A percentile compares a stretch with the other conserved stretches of the same genome.
phyloP scores from a whole-genome alignment of 2,797 vertebrate genomes.

The Sebastes flavidus region DNA sequence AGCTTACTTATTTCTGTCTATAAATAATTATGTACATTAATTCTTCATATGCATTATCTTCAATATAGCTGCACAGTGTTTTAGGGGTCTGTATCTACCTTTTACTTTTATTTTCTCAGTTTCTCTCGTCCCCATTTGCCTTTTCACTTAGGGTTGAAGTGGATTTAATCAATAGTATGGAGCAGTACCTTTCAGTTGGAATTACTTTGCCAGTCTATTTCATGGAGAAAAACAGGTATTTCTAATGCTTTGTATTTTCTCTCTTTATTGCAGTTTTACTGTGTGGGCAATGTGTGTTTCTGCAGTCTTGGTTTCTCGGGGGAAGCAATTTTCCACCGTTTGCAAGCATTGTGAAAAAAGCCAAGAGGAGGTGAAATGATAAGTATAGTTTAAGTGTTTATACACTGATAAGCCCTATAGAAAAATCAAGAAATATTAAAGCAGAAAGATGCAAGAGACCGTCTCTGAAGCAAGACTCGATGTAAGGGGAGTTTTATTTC shows the following conservation, averaged over 20 bases:
- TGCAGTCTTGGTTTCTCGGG: background rate
- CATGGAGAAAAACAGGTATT: background rate
- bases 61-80: background rate
- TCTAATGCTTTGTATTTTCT: constrained; percentile 25
- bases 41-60: background rate
- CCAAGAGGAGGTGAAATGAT: constrained; percentile 14
- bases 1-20: background rate
- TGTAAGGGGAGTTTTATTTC: background rate
- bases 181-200: constrained; percentile 12
- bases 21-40: background rate
- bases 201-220: constrained; percentile 30
- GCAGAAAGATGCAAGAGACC: background rate
- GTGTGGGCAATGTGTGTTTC: constrained; percentile 9
- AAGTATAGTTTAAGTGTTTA: constrained; percentile 5
- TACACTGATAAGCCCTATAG: background rate
- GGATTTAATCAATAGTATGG: constrained; percentile 24
- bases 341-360: constrained; percentile 6
- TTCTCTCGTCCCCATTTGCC: background rate
- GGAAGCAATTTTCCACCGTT: constrained; percentile 24
- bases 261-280: constrained; percentile 8
- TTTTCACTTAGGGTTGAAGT: constrained; percentile 14
- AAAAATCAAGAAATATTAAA: background rate
- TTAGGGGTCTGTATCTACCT: background rate
- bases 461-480: background rate
- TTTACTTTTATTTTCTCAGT: background rate